Percentiles rank a stretch among this genome's conserved stretches.
Conservation (phyloP, 2,888 invertebrate genomes). For the Chironomus riparius region DNA sequence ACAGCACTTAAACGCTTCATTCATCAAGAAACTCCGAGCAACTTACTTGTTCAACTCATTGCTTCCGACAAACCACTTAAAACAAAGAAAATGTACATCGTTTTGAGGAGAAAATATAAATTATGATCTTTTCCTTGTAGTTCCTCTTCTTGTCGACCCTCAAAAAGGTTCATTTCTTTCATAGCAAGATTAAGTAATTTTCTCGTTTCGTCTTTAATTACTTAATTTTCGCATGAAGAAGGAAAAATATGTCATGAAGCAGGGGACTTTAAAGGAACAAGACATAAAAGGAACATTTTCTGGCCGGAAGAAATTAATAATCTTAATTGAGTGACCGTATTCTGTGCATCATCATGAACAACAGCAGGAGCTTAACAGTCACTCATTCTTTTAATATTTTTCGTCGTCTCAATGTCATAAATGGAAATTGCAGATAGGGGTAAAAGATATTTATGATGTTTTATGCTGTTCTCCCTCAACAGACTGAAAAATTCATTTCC, state of each 20-base stretch:
- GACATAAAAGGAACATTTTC: background rate
- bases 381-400: background rate
- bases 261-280: background rate
- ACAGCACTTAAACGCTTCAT: no score
- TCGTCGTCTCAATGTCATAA: background rate
- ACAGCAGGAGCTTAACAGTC: background rate
- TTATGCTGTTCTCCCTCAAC: background rate
- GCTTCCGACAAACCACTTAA: background rate
- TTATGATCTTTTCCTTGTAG: conserved; percentile 1
- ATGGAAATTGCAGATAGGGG: background rate
- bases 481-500: background rate
- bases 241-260: background rate
- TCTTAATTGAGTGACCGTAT: conserved; percentile 20
- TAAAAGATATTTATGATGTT: background rate
- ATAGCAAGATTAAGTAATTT: background rate
- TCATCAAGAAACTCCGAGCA: no score
- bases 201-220: conserved; percentile 5
- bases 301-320: conserved; percentile 16
- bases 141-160: background rate
- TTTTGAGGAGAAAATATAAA: background rate
- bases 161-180: background rate
- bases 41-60: no score
- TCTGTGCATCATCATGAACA: background rate
- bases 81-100: background rate
- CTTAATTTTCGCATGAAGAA: background rate